Percentiles rank a stretch among this genome's conserved stretches.
Conservation (phyloP, 2,113 vertebrate species). For the Atherinomorus stipes region DNA sequence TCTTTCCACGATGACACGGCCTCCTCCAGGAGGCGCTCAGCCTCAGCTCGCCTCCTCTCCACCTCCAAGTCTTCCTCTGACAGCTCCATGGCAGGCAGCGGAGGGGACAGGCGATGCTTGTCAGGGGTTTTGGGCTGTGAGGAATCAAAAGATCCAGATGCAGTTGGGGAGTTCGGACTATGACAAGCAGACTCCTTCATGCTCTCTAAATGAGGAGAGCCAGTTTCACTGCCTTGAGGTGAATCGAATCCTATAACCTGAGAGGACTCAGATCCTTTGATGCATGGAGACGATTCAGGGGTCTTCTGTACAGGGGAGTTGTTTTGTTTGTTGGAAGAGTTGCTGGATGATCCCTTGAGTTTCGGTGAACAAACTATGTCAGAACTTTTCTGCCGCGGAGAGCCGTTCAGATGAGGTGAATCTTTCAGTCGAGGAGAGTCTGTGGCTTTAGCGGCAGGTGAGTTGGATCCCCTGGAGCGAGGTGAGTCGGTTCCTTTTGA, state of each 20-base stretch:
- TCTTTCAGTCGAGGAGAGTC: constrained; percentile 45
- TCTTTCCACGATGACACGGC: constrained; percentile 93
- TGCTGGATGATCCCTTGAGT: not conserved
- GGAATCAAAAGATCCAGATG: constrained; percentile 18
- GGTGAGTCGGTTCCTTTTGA: constrained; percentile 66
- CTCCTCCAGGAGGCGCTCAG: constrained; percentile 91
- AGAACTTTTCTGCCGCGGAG: constrained; percentile 26
- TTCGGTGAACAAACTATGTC: constrained; percentile 38
- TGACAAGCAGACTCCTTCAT: constrained; percentile 20
- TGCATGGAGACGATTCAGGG: not conserved
- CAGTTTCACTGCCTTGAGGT: constrained; percentile 5
- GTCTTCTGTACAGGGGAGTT: constrained; percentile 32
- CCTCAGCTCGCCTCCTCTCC: constrained; percentile 86
- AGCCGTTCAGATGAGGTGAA: constrained; percentile 8
- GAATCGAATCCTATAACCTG: constrained; percentile 47
- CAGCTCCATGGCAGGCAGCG: not conserved
- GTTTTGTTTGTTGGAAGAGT: constrained; percentile 34
- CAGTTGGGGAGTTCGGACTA: constrained; percentile 28
- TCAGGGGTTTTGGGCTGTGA: constrained; percentile 32
- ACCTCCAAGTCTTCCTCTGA: constrained; percentile 75
- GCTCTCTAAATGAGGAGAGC: constrained; percentile 37
- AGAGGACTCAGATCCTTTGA: constrained; percentile 32
- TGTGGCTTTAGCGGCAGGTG: constrained; percentile 30
- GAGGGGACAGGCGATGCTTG: constrained; percentile 2
- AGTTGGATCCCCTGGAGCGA: constrained; percentile 54